Evolutionary conservation across 2,888 invertebrate genomes (phyloP).

Genomic region (Apamea sordens): DNA sequence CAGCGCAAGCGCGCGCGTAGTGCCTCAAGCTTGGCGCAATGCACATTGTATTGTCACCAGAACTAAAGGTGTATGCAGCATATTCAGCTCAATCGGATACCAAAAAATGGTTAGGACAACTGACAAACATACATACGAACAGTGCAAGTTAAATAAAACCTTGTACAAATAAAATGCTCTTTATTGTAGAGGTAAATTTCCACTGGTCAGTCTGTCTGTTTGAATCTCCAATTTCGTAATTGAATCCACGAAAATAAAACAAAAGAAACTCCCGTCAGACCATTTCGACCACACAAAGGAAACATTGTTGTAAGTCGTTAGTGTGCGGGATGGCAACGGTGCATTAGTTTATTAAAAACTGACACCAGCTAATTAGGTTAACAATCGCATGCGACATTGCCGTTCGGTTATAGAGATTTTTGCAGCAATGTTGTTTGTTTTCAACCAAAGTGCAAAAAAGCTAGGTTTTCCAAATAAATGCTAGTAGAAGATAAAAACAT

Average conservation of each 20-base stretch:
- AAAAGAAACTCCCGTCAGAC: slow-evolving; percentile 18
- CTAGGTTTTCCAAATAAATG: not conserved
- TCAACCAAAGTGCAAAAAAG: not conserved
- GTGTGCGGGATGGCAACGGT: slow-evolving; percentile 26
- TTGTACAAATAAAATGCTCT: not conserved
- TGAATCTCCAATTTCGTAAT: slow-evolving; percentile 34
- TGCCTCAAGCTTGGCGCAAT: too few relatives aligned
- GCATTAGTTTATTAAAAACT: slow-evolving; percentile 57
- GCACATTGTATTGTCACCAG: too few relatives aligned
- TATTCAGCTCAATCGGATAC: too few relatives aligned
- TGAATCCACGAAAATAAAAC: slow-evolving; percentile 33
- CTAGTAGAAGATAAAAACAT: not conserved
- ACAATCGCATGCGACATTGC: slow-evolving; percentile 41
- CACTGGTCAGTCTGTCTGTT: not conserved
- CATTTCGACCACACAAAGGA: slow-evolving; percentile 5
- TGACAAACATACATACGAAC: too few relatives aligned
- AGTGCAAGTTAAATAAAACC: too few relatives aligned
- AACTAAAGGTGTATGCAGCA: too few relatives aligned
- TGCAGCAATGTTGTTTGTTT: slow-evolving; percentile 10
- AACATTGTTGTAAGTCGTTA: slow-evolving; percentile 28
- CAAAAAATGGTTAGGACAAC: too few relatives aligned
- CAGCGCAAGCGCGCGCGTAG: too few relatives aligned
- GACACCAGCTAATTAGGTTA: slow-evolving; percentile 26
- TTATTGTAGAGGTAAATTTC: not conserved
- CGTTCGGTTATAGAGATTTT: slow-evolving; percentile 28